Conservation (phyloP, 1,140 invertebrate species). For the Nilaparvata lugens region DNA sequence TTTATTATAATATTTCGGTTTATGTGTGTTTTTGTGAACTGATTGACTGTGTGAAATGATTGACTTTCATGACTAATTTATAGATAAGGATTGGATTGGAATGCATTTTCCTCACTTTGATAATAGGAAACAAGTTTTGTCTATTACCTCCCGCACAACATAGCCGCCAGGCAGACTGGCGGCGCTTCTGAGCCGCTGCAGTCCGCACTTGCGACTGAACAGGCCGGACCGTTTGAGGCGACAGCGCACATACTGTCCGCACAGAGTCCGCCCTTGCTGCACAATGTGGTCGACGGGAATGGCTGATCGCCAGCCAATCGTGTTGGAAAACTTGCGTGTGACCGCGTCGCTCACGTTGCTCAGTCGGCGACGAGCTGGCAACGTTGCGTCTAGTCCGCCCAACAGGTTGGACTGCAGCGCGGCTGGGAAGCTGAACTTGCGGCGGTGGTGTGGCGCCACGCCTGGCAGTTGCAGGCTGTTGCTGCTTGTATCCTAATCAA, state of each 20-base stretch:
- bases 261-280: constrained; percentile 47
- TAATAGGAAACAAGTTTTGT: no score
- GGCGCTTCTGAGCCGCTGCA: constrained; percentile 52
- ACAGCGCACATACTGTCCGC: constrained; percentile 53
- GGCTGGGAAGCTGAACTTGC: constrained; percentile 48
- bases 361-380: constrained; percentile 43
- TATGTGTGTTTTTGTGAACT: no score
- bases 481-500: no score
- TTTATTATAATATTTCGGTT: no score
- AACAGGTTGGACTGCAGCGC: constrained; percentile 36
- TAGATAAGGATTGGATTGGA: no score
- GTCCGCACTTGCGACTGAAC: constrained; percentile 56
- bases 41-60: no score
- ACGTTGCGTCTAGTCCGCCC: constrained; percentile 27
- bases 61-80: no score
- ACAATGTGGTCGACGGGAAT: constrained; percentile 46
- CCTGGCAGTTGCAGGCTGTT: constrained; percentile 6
- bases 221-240: constrained; percentile 42
- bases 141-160: constrained; percentile 41
- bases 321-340: constrained; percentile 52
- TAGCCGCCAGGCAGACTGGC: constrained; percentile 39
- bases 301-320: constrained; percentile 53
- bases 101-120: no score
- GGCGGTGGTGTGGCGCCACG: constrained; percentile 8
- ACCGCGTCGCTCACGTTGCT: constrained; percentile 63